These are phyloP conservation scores for Eumerus sabulonum DNA, from an alignment of 2,888 invertebrate genomes.

Conservation along the genomic window DNA sequence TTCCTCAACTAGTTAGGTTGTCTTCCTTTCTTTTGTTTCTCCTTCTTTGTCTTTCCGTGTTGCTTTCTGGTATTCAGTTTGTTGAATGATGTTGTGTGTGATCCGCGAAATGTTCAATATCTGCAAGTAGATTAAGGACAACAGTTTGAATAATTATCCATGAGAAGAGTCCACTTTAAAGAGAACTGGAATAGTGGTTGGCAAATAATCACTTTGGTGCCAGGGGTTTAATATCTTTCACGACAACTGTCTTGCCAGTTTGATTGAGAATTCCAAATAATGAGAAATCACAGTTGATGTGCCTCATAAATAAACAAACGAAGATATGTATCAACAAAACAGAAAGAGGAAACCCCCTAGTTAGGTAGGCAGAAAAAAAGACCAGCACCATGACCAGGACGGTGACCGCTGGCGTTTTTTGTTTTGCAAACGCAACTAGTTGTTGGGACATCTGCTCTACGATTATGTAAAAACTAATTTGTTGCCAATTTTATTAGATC, in stretches of 20 bases:
- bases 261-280: conserved; percentile 46
- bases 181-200: too few relatives aligned
- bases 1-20: background rate
- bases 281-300: conserved; percentile 43
- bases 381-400: conserved; percentile 1
- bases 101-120: conserved; percentile 22
- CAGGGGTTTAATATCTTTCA: background rate
- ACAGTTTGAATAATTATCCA: conserved; percentile 3
- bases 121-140: conserved; percentile 44
- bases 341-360: conserved; percentile 23
- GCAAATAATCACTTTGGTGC: too few relatives aligned
- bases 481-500: conserved; percentile 50
- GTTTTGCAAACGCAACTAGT: conserved; percentile 46
- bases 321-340: background rate
- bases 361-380: conserved; percentile 10
- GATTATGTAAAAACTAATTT: conserved; percentile 46
- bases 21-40: too few relatives aligned
- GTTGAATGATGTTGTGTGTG: conserved; percentile 17
- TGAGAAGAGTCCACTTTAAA: background rate
- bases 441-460: conserved; percentile 40
- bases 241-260: conserved; percentile 9
- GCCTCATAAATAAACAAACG: conserved; percentile 54
- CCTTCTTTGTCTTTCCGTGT: too few relatives aligned
- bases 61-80: too few relatives aligned
- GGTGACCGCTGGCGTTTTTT: conserved; percentile 29